Evolutionary conservation across 2,797 vertebrate genomes (phyloP).

Genomic region (Ataeniobius toweri): DNA sequence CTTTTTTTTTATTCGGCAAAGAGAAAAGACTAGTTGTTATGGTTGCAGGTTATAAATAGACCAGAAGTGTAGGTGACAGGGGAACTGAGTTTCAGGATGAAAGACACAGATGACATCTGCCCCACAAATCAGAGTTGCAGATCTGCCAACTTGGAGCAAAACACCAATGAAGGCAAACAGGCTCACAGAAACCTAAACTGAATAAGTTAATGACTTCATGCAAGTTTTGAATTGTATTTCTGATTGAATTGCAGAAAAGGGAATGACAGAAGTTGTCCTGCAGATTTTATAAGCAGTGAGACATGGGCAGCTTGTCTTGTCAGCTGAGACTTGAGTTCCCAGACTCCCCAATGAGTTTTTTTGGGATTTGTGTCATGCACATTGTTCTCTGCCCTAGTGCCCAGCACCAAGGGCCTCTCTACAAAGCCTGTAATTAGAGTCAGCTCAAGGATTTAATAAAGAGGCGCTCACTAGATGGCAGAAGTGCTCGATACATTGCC

Average conservation of each 20-base stretch:
- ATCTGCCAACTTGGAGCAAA: constrained; percentile 51
- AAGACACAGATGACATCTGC: constrained; percentile 74
- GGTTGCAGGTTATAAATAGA: constrained; percentile 86
- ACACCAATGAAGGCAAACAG: constrained; percentile 15
- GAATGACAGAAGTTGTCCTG: constrained; percentile 2
- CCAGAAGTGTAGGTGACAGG: constrained; percentile 78
- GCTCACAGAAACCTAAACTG: constrained; percentile 24
- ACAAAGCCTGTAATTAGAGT: constrained; percentile 75
- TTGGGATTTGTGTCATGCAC: constrained; percentile 63
- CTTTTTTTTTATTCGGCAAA: constrained; percentile 56
- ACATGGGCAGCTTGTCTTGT: constrained; percentile 22
- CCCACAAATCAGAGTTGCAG: constrained; percentile 71
- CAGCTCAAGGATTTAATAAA: constrained; percentile 79
- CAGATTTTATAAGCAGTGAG: constrained; percentile 23
- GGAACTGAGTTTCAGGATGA: constrained; percentile 77
- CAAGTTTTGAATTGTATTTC: constrained; percentile 8
- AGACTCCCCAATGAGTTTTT: constrained; percentile 25
- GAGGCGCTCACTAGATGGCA: constrained; percentile 75
- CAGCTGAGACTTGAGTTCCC: constrained; percentile 20
- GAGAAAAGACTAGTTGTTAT: constrained; percentile 81
- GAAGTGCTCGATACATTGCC: constrained; percentile 76
- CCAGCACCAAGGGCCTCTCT: constrained; percentile 54
- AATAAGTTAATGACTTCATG: constrained; percentile 23
- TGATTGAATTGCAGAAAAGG: neutral
- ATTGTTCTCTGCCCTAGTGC: constrained; percentile 63